These are phyloP conservation scores for Eufriesea mexicana DNA, from an alignment of 1,140 invertebrate species.

Conservation along the genomic window DNA sequence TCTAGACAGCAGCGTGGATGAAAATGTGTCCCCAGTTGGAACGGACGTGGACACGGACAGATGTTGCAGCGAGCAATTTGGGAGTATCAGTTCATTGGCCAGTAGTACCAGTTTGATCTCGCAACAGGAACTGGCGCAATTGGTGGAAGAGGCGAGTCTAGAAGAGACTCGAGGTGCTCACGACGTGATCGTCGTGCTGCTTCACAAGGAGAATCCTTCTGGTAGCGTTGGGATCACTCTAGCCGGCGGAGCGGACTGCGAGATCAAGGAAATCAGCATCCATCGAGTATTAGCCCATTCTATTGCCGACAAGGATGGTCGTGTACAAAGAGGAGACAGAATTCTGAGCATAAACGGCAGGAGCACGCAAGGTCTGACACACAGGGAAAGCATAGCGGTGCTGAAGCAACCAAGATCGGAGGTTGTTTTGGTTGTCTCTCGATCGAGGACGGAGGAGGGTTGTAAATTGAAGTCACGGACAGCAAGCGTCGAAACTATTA, in stretches of 20 bases:
- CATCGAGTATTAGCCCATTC: conserved; percentile 93
- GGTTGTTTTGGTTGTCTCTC: conserved; percentile 86
- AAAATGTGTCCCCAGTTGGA: conserved; percentile 51
- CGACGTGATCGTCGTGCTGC: conserved; percentile 85
- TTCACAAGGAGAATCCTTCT: conserved; percentile 85
- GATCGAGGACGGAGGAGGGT: conserved; percentile 76
- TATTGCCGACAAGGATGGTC: conserved; percentile 92
- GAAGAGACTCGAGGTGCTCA: conserved; percentile 82
- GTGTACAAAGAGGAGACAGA: conserved; percentile 93
- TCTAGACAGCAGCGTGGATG: conserved; percentile 75
- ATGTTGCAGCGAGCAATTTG: conserved; percentile 83
- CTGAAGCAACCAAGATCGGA: conserved; percentile 90
- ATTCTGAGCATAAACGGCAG: conserved; percentile 95
- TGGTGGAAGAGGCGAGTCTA: conserved; percentile 85
- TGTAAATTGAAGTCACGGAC: conserved; percentile 67
- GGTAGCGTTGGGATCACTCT: conserved; percentile 93
- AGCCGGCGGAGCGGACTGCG: conserved; percentile 93
- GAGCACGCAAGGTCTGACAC: conserved; percentile 90
- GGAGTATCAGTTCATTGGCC: conserved; percentile 85
- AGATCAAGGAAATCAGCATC: conserved; percentile 95
- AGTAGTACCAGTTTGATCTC: conserved; percentile 86
- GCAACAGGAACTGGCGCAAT: conserved; percentile 85
- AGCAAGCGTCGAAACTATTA: conserved; percentile 76
- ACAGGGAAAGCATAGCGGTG: conserved; percentile 91
- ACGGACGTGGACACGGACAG: conserved; percentile 66